A percentile compares a stretch with the other conserved stretches of the same genome.
These are phyloP conservation scores for Diadophis punctatus DNA, from an alignment of 2,113 vertebrate species.

Conservation along the genomic window DNA sequence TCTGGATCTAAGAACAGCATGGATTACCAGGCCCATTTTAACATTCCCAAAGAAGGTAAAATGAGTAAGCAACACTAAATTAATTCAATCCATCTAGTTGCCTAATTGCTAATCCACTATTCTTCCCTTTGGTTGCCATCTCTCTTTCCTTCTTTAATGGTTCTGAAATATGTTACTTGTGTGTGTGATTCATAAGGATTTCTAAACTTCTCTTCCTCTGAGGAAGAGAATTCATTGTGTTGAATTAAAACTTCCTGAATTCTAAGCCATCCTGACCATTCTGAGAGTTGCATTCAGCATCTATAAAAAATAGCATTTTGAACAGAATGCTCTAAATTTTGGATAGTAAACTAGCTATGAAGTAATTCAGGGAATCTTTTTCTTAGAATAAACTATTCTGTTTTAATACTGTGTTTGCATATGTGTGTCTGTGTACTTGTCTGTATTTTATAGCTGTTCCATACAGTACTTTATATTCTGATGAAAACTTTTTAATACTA, in stretches of 20 bases:
- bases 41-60: not conserved
- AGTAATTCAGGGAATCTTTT: not conserved
- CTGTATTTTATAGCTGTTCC: not conserved
- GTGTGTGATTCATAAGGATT: not conserved
- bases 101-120: not conserved
- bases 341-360: not conserved
- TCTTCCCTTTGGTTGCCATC: not conserved
- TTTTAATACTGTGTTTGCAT: not conserved
- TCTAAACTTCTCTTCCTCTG: not conserved
- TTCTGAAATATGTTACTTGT: not conserved
- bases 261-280: not conserved
- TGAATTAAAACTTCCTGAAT: not conserved
- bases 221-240: not conserved
- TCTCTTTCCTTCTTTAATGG: not conserved
- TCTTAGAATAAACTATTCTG: not conserved
- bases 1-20: not conserved
- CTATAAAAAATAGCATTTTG: not conserved
- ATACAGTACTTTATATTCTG: not conserved
- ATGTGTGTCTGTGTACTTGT: not conserved
- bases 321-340: not conserved
- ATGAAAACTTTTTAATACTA: not conserved
- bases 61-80: not conserved
- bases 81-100: not conserved
- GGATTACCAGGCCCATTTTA: not conserved
- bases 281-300: not conserved